Conservation (phyloP, 2,797 vertebrate genomes). For the Rhinichthys osculus region DNA sequence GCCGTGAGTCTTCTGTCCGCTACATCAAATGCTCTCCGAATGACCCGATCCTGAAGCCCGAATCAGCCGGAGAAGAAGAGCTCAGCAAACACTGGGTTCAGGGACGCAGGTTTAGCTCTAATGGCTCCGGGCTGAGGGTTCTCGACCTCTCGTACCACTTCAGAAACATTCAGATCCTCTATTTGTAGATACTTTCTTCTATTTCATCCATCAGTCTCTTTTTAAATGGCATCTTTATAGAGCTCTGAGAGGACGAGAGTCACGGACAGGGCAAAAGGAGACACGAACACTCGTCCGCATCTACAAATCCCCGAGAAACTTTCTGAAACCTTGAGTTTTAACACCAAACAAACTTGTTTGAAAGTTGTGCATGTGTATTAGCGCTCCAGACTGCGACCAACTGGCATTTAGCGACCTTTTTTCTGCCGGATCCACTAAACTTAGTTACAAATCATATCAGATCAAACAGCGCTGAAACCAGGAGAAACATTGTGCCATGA, state of each 20-base stretch:
- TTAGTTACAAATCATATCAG: too few relatives aligned
- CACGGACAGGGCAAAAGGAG: background rate
- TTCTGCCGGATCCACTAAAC: too few relatives aligned
- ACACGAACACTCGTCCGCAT: background rate
- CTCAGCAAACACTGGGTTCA: background rate
- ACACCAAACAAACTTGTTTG: background rate
- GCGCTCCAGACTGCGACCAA: too few relatives aligned
- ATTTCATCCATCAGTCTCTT: background rate
- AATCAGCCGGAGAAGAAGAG: background rate
- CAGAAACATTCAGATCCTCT: conserved; percentile 5
- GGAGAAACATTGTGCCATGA: too few relatives aligned
- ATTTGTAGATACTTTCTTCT: background rate
- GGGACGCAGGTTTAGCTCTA: background rate
- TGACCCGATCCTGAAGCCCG: background rate
- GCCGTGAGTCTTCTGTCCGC: conserved; percentile 1
- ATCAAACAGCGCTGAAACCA: too few relatives aligned
- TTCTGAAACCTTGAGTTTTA: background rate
- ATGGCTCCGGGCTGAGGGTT: background rate
- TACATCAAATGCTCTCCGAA: conserved; percentile 21
- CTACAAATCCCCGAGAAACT: too few relatives aligned
- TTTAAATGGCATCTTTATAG: background rate
- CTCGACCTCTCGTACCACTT: background rate
- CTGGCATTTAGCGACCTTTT: too few relatives aligned
- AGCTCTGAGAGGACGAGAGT: background rate
- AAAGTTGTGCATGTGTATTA: too few relatives aligned